Conservation (phyloP, 2,888 invertebrate species). For the Liposcelis brunnea region DNA sequence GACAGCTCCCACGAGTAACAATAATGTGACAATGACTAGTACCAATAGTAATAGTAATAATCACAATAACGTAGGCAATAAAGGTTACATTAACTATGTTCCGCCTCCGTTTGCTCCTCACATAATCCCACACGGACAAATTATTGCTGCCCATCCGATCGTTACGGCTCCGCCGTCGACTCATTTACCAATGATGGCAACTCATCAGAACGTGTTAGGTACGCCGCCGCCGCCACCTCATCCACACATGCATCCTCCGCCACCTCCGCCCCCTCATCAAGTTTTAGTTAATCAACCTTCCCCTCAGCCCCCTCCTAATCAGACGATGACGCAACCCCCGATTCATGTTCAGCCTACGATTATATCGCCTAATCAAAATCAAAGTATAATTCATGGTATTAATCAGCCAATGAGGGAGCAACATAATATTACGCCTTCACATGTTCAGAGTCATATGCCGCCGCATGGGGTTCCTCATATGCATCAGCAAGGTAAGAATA, state of each 20-base stretch:
- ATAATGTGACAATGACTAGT: too few relatives aligned
- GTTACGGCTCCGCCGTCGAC: too few relatives aligned
- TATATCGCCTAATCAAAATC: not conserved
- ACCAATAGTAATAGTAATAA: too few relatives aligned
- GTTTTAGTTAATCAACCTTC: not conserved
- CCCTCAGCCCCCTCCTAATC: not conserved
- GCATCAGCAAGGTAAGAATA: not conserved
- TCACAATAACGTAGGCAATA: too few relatives aligned
- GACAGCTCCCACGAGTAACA: too few relatives aligned
- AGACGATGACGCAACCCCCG: not conserved
- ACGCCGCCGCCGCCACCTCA: not conserved
- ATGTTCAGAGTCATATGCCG: conserved; percentile 1
- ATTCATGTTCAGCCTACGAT: not conserved
- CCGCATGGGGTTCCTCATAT: conserved; percentile 6
- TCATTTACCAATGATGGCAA: too few relatives aligned
- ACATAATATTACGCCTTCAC: not conserved
- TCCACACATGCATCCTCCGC: not conserved
- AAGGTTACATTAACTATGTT: too few relatives aligned
- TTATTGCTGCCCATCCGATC: too few relatives aligned
- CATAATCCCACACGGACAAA: too few relatives aligned
- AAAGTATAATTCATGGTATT: not conserved
- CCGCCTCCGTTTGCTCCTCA: too few relatives aligned
- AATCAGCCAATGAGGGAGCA: conserved; percentile 1
- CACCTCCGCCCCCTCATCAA: conserved; percentile 1
- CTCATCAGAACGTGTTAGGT: too few relatives aligned